Conservation (phyloP, 2,888 invertebrate species). For the Keiferia lycopersicella region DNA sequence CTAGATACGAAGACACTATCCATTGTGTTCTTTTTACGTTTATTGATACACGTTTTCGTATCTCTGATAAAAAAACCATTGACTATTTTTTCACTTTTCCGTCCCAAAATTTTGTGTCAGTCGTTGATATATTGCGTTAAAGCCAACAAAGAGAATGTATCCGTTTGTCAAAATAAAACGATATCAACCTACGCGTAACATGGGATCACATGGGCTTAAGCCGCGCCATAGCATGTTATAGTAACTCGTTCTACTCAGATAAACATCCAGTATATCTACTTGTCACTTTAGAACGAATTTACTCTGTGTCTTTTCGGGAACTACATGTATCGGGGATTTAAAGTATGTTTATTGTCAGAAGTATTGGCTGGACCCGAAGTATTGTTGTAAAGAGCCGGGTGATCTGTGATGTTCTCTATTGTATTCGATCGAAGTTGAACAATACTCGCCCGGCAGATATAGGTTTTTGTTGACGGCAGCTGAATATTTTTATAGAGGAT, state of each 20-base stretch:
- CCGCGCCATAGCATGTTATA: slow-evolving; percentile 31
- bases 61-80: slow-evolving; percentile 51
- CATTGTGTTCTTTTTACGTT: slow-evolving; percentile 37
- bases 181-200: slow-evolving; percentile 68
- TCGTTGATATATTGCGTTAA: slow-evolving; percentile 69
- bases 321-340: slow-evolving; percentile 37
- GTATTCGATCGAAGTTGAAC: slow-evolving; percentile 64
- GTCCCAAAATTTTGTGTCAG: slow-evolving; percentile 59
- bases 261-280: slow-evolving; percentile 43
- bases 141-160: slow-evolving; percentile 69
- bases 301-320: slow-evolving; percentile 44
- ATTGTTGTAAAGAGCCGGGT: slow-evolving; percentile 63
- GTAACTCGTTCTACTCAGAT: slow-evolving; percentile 41
- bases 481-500: slow-evolving; percentile 70
- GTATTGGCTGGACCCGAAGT: slow-evolving; percentile 61
- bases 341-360: slow-evolving; percentile 54
- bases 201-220: slow-evolving; percentile 41
- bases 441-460: slow-evolving; percentile 73
- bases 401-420: slow-evolving; percentile 71
- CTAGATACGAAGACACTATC: slow-evolving; percentile 12
- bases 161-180: slow-evolving; percentile 76
- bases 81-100: slow-evolving; percentile 47
- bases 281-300: slow-evolving; percentile 44
- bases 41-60: slow-evolving; percentile 40
- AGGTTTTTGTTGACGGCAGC: slow-evolving; percentile 67